phyloP scores from a whole-genome alignment of 2,113 vertebrate species.

The Labeo rohita region DNA sequence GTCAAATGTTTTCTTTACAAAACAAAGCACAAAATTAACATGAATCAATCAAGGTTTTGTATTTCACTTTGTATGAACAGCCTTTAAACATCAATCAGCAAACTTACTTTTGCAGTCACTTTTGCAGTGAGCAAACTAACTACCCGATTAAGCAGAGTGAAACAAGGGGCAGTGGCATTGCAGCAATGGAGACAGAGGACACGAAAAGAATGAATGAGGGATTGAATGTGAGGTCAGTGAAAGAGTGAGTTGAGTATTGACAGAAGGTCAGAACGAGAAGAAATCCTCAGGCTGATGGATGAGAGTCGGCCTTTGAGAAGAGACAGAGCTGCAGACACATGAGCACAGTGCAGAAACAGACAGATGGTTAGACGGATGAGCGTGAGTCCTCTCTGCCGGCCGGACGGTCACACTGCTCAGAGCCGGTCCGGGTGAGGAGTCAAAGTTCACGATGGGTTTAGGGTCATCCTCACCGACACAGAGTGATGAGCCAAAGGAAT shows the following conservation, averaged over 20 bases:
- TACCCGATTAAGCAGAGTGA: neutral
- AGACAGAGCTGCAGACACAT: conserved; percentile 15
- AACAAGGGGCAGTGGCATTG: neutral
- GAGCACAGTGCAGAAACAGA: conserved; percentile 33
- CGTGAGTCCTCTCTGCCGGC: neutral
- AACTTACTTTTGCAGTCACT: neutral
- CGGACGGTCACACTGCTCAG: conserved; percentile 7
- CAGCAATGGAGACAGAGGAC: neutral
- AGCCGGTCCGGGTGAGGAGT: conserved; percentile 34
- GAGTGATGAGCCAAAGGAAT: conserved; percentile 58
- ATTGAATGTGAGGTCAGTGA: conserved; percentile 44
- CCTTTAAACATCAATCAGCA: neutral
- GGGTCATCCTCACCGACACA: conserved; percentile 50
- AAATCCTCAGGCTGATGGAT: conserved; percentile 39
- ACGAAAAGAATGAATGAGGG: neutral
- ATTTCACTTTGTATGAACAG: neutral
- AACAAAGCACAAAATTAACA: neutral
- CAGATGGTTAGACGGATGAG: conserved; percentile 36
- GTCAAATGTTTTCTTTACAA: neutral
- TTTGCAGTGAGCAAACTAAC: neutral
- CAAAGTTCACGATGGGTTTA: conserved; percentile 56
- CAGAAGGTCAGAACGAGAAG: conserved; percentile 15
- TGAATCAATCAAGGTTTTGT: neutral
- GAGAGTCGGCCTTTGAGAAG: conserved; percentile 36
- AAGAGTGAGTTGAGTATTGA: conserved; percentile 18